Percentiles rank a stretch among this genome's conserved stretches.
These are phyloP conservation scores for Hyposoter didymator DNA, from an alignment of 2,888 invertebrate species.

Conservation along the genomic window DNA sequence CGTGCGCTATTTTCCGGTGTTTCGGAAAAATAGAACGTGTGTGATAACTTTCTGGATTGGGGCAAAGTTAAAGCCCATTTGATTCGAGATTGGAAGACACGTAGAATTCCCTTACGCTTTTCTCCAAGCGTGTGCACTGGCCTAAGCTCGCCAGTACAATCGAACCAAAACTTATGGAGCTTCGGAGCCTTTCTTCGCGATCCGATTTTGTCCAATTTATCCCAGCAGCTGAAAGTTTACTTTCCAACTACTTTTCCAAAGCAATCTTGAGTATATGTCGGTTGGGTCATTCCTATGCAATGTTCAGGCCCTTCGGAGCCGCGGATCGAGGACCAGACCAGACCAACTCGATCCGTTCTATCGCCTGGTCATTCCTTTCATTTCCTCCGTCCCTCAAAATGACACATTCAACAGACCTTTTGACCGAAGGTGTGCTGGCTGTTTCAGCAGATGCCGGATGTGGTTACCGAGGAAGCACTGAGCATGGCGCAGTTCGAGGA, in stretches of 20 bases:
- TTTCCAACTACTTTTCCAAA: constrained; percentile 22
- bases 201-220: constrained; percentile 3
- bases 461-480: constrained; percentile 86
- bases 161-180: background rate
- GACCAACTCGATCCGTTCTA: background rate
- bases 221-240: background rate
- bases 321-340: background rate
- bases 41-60: constrained; percentile 56
- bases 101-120: constrained; percentile 56
- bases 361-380: background rate
- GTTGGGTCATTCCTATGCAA: constrained; percentile 2
- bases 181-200: background rate
- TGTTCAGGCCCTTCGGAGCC: background rate
- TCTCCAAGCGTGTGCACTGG: constrained; percentile 35
- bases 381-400: background rate
- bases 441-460: constrained; percentile 85
- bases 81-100: constrained; percentile 66
- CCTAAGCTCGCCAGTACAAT: background rate
- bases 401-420: constrained; percentile 39
- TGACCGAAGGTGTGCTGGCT: constrained; percentile 38
- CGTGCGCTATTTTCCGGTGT: constrained; percentile 45
- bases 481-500: constrained; percentile 88
- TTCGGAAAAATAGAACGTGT: constrained; percentile 53
- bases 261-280: background rate
- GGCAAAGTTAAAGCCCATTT: constrained; percentile 67